A percentile compares a stretch with the other conserved stretches of the same genome.
phyloP scores from a whole-genome alignment of 2,888 invertebrate genomes.

The Drosophila hamatofila region DNA sequence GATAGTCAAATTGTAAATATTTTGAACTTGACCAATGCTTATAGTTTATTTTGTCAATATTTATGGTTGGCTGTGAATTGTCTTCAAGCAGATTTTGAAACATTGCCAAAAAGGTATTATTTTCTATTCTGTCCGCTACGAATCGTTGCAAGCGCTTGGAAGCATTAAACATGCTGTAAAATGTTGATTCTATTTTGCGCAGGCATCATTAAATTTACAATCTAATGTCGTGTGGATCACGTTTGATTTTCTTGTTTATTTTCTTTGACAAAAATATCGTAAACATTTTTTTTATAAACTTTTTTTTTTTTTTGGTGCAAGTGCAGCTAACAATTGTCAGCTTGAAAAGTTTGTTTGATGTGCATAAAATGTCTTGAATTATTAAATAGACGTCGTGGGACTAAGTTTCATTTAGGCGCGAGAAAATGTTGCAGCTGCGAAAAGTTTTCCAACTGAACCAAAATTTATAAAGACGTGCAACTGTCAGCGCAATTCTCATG shows the following conservation, averaged over 20 bases:
- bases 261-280: background rate
- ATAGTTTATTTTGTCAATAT: slow-evolving; percentile 31
- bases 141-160: slow-evolving; percentile 37
- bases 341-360: slow-evolving; percentile 43
- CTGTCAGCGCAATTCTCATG: slow-evolving; percentile 60
- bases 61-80: slow-evolving; percentile 19
- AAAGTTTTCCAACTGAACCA: slow-evolving; percentile 45
- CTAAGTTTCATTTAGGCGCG: slow-evolving; percentile 16
- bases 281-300: background rate
- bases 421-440: slow-evolving; percentile 48
- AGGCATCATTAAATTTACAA: slow-evolving; percentile 34
- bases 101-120: slow-evolving; percentile 53
- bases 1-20: background rate
- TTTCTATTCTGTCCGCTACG: slow-evolving; percentile 23
- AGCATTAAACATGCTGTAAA: slow-evolving; percentile 43
- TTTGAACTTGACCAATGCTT: slow-evolving; percentile 10
- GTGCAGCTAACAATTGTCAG: slow-evolving; percentile 11
- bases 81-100: slow-evolving; percentile 36
- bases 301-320: background rate
- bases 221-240: slow-evolving; percentile 13
- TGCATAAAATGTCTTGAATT: slow-evolving; percentile 18
- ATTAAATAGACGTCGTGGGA: background rate
- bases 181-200: slow-evolving; percentile 14
- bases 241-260: background rate
- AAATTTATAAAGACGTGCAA: slow-evolving; percentile 58